Conservation (phyloP, 2,797 vertebrate species). For the Sorex maritimensis region DNA sequence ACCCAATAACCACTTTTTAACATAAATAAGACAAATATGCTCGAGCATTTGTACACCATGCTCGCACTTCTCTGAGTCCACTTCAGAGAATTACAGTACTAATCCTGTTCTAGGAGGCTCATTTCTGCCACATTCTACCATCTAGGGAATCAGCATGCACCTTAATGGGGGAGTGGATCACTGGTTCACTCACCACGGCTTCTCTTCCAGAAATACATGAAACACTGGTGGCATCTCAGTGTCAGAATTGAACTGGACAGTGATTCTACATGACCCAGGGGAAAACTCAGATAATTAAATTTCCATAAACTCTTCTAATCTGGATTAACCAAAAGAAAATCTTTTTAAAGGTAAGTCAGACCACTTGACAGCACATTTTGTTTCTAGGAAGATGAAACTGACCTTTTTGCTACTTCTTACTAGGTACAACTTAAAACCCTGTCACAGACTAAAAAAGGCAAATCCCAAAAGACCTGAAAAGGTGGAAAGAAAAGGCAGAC, state of each 20-base stretch:
- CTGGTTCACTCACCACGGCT: not conserved
- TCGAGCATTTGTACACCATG: not conserved
- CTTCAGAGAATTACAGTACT: not conserved
- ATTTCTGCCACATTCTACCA: not conserved
- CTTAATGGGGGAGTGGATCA: not conserved
- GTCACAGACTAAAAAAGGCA: not conserved
- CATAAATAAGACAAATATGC: not conserved
- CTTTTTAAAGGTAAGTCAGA: not conserved
- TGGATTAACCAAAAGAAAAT: not conserved
- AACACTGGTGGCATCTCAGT: not conserved
- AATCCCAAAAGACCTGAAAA: not conserved
- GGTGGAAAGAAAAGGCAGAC: not conserved
- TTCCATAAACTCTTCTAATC: not conserved
- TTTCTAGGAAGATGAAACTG: not conserved
- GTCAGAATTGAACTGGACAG: not conserved
- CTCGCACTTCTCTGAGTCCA: not conserved
- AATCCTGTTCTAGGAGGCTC: not conserved
- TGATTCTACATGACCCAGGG: not conserved
- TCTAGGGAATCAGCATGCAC: not conserved
- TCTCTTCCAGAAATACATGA: conserved; percentile 16
- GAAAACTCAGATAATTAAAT: not conserved
- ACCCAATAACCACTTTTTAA: not conserved
- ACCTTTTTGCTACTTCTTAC: not conserved
- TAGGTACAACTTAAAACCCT: not conserved
- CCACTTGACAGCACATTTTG: conserved; percentile 22